These are phyloP conservation scores for Antechinus stuartii DNA, from an alignment of 2,113 vertebrate species.

Conservation along the genomic window DNA sequence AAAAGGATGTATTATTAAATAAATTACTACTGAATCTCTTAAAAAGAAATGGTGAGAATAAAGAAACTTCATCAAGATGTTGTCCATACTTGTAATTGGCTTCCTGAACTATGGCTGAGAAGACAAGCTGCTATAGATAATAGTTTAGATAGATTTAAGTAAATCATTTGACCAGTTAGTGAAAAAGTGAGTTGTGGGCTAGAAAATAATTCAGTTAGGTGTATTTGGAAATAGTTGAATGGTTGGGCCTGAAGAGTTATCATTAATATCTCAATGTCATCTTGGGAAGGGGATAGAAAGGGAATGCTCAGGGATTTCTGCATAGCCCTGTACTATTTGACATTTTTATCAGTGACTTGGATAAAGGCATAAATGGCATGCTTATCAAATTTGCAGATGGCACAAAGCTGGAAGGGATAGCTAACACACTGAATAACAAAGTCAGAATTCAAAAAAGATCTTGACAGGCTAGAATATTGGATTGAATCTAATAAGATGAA, in stretches of 20 bases:
- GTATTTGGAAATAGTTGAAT: background rate
- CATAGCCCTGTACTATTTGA: background rate
- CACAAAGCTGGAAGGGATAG: background rate
- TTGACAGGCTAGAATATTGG: slow-evolving; percentile 3
- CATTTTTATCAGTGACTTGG: background rate
- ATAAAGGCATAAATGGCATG: background rate
- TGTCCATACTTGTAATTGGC: background rate
- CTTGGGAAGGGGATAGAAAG: background rate
- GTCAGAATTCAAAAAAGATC: background rate
- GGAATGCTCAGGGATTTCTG: background rate
- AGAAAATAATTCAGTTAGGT: background rate
- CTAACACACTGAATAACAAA: slow-evolving; percentile 1
- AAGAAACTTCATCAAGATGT: background rate
- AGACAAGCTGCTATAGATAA: background rate
- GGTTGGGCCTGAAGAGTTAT: background rate
- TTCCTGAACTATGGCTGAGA: background rate
- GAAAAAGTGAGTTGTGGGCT: background rate
- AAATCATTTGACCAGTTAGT: background rate
- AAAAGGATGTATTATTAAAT: background rate
- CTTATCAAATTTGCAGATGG: slow-evolving; percentile 4
- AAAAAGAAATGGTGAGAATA: background rate
- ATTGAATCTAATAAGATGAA: background rate
- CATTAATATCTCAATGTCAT: background rate
- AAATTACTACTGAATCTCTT: background rate
- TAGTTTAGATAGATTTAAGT: background rate